Base-by-base conservation (phyloP, 1,140 invertebrate genomes). In the Drosophila bifasciata region DNA sequence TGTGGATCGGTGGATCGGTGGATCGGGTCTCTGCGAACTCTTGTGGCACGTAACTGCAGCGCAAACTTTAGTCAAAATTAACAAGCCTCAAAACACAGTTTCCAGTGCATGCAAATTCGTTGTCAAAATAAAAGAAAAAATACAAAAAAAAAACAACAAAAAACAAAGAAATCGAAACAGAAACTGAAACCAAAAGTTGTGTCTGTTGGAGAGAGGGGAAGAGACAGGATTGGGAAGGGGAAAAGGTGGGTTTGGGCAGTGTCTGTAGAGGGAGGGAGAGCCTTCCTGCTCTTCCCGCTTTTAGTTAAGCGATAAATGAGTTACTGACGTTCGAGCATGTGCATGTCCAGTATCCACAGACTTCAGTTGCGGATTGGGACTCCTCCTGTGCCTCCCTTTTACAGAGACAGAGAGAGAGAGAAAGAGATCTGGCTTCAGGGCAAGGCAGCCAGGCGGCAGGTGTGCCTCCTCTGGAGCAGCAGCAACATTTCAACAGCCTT, bases 31-130 rank as follows among this genome's bases (percentile, higher is more conserved):
- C 25, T 48, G 16, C 28, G 48, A 1, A 36, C 32, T 36, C 32
- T 36, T 11, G 32, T 36, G 32, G 61, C 79, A 75, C 79, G 73
- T 76, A 69, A 67, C 71, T 75, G 62, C 68, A 86, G 60, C 63
- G 64, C 32, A 36, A 36, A 83, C 71, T 83, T 88, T 79, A 76
- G 83, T 83, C 83, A 88, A 89, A 89, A 79, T 78, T 79, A 89
- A 89, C 88, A 90, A 88, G 83, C 60, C 79, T 90, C 84, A 73
- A 79, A 90, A 90, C 88, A 90, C 88, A 90, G 79, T 80, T 85
- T 90, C 64, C 60, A 84, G 57, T 71, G 83, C 88, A 90, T 90
- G 88, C 88, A 90, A 90, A 90, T 90, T 90, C 88, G 88, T 78
- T 89, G 80, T 89, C 77, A 66, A 88, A 86, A 83, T 86, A 86